Base-by-base conservation (phyloP, 2,888 invertebrate species). In the Rhagonycha fulva region DNA sequence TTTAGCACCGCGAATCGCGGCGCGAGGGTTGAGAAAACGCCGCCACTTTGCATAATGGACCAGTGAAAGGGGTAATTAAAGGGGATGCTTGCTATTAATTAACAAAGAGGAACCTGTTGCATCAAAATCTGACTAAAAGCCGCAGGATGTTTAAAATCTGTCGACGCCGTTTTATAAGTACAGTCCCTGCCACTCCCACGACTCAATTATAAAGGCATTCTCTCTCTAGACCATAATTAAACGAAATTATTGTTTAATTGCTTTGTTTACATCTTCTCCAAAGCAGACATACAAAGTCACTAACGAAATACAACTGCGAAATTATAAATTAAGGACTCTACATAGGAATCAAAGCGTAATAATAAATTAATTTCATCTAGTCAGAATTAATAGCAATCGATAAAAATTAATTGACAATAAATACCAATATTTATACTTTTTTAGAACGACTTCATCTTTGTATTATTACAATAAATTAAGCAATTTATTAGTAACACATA, bases 31-130 rank as follows among this genome's bases (percentile, higher is more conserved):
- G 81, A 77, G 79, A 76, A 80, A 79, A 80, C 82, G 84, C 72
- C 74, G 74, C 24, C 78, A 75, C 76, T 87, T 87, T 87, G 87
- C 87, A 87, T 87, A 87, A 87, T 87, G 87, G 87, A 87, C 87
- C 87, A 86, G 82, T 84, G 83, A 87, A 87, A 87, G 87, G 87
- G 87, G 86, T 87, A 87, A 87, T 87, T 87, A 87, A 78, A 87
- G 87, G 87, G 87, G 87, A 86, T 86, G 87, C 83, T 86, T 82
- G 85, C 87, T 86, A 87, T 87, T 87, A 87, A 87, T 87, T 87
- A 87, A 87, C 83, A 82, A 79, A 83, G 80, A 87, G 80, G 82
- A 81, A 87, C 87, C 87, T 87, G 87, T 87, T 87, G 87, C 86
- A 78, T 79, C 78, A 80, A 82, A 79, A 81, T 83, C 84, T 82